phyloP scores from a whole-genome alignment of 1,140 invertebrate species.

The Hypsibius dujardini region DNA sequence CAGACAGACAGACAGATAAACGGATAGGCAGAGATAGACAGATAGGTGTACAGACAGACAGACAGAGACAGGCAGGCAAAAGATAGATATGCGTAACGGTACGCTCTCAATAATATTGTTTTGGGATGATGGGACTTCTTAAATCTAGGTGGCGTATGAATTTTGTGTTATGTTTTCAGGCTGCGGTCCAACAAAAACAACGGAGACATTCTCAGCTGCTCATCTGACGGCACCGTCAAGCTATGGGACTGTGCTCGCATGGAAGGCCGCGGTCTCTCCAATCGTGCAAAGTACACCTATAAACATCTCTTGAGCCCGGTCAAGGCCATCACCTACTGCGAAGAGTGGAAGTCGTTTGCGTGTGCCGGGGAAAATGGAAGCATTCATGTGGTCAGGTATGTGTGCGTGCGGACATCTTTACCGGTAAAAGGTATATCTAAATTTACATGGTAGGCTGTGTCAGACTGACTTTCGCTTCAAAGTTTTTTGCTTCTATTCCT shows the following conservation, averaged over 20 bases:
- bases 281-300: conserved; percentile 41
- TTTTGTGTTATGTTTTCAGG: conserved; percentile 3
- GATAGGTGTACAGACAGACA: too few relatives aligned
- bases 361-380: conserved; percentile 48
- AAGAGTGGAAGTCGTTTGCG: conserved; percentile 55
- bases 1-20: too few relatives aligned
- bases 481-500: conserved; percentile 23
- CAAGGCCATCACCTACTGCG: conserved; percentile 51
- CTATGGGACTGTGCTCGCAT: conserved; percentile 76
- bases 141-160: too few relatives aligned
- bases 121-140: too few relatives aligned
- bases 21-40: too few relatives aligned
- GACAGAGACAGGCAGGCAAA: too few relatives aligned
- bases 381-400: conserved; percentile 51
- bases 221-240: conserved; percentile 64
- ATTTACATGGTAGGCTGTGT: too few relatives aligned
- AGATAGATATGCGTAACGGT: too few relatives aligned
- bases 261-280: conserved; percentile 39
- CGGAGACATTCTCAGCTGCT: conserved; percentile 41
- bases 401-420: too few relatives aligned
- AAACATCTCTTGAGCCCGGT: conserved; percentile 39
- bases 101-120: too few relatives aligned
- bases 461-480: too few relatives aligned
- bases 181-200: conserved; percentile 5
- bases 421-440: too few relatives aligned